Percentiles rank a stretch among this genome's conserved stretches.
These are phyloP conservation scores for Ochotona princeps DNA, from an alignment of 2,113 vertebrate genomes.

Conservation along the genomic window DNA sequence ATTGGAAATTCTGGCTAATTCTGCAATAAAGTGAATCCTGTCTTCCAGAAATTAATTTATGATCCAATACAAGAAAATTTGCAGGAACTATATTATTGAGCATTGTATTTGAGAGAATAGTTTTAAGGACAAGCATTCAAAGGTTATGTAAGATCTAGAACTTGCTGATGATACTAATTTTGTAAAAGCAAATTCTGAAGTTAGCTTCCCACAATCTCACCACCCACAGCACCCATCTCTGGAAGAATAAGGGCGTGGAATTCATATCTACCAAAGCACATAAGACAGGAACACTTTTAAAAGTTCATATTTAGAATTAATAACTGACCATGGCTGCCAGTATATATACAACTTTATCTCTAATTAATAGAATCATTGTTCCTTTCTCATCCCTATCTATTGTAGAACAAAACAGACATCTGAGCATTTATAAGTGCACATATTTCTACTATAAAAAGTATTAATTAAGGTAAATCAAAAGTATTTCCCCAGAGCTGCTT, in stretches of 20 bases:
- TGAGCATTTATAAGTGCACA: not conserved
- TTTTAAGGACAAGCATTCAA: constrained; percentile 47
- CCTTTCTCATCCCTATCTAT: not conserved
- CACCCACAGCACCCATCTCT: constrained; percentile 33
- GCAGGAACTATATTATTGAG: constrained; percentile 4
- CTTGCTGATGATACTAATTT: constrained; percentile 43
- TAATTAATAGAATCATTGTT: not conserved
- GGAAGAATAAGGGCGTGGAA: constrained; percentile 20
- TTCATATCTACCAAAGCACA: constrained; percentile 38
- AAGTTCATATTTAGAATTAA: constrained; percentile 47
- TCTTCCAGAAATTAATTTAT: constrained; percentile 21
- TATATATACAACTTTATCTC: not conserved
- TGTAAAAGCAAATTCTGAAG: constrained; percentile 36
- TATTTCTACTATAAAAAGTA: not conserved
- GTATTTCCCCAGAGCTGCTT: not conserved
- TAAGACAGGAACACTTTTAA: constrained; percentile 21
- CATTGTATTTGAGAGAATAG: constrained; percentile 38
- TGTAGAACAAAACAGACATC: not conserved
- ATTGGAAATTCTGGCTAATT: constrained; percentile 32
- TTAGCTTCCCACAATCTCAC: constrained; percentile 52
- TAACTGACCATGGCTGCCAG: not conserved
- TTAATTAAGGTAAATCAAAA: not conserved
- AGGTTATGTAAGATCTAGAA: constrained; percentile 55
- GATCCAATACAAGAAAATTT: constrained; percentile 1
- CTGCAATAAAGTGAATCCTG: not conserved